Base-by-base conservation (phyloP, 2,113 vertebrate genomes). In the Colius striatus region DNA sequence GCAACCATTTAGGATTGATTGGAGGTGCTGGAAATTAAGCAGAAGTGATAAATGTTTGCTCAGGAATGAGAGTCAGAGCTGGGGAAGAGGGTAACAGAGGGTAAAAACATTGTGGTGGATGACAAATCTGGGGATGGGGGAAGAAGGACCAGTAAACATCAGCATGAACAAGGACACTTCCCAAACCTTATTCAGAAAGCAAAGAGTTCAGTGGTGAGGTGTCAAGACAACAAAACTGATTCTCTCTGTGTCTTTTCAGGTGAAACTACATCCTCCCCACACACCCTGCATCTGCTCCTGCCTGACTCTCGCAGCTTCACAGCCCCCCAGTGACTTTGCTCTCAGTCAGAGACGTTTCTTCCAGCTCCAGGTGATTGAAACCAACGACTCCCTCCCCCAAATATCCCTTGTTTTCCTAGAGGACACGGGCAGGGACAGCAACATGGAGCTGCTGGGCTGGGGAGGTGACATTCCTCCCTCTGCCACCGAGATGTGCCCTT, bases 401-500 rank as follows among this genome's bases (percentile, higher is more conserved):
- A 76, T 5, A 36, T 16, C 27, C 1, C 29, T 73, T 16, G 11
- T 6, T 61, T 45, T 27, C 2, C 6, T 1, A 32, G n/a, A 19
- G 13, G 80, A 13, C 34, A 1, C 3, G 45, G 19, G 11, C 5
- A 26, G 0, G 30, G 19, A 13, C 17, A 47, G 57, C 43, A 25
- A 58, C 32, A 32, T 20, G 3, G 0, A 65, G 38, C 20, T 34
- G 41, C 21, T 9, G 32, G 25, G 27, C 43, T 34, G 25, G 9
- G 43, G 79, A 73, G 47, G 26, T 51, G 90, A 48, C 51, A 26
- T 97, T 94, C 93, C 72, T 93, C 57, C 79, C 32, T 87, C 83
- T 73, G 75, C 94, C 95, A 78, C 91, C 8, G 23, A 41, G 93
- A 32, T 94, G 96, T 34, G 85, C 93, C 85, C 96, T 94, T 86